Base-by-base conservation (phyloP, 2,888 invertebrate genomes). In the Lasioglossum vierecki region DNA sequence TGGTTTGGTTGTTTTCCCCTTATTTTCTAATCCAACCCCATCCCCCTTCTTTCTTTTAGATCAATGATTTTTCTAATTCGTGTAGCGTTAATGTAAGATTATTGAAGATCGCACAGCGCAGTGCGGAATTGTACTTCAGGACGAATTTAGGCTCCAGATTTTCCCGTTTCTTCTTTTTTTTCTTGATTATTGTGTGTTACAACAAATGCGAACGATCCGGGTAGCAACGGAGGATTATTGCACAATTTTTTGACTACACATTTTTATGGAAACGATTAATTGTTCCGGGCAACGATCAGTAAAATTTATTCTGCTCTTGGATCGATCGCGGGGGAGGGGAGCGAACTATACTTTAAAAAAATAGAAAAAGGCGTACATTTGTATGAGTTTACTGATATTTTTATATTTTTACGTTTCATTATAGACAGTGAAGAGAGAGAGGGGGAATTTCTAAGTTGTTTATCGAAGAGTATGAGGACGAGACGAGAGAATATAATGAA, bases 381-480 rank as follows among this genome's bases (percentile, higher is more conserved):
- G 46, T 83, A 78, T 57, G 15, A 73, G 68, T 81, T 82, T 68
- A 76, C 22, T 8, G 35, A 79, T 79, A 82, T 72, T 88, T 87
- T 80, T 83, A 70, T 57, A 79, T 85, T 80, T 87, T 80, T 87
- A 78, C 26, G 53, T 89, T 87, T 85, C 66, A 74, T 74, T 53
- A n/a, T 82, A 83, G 79, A 83, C 80, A 86, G 75, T 63, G 75
- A 63, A 44, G 22, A 4, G 68, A 49, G 57, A 80, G 35, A 35
- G 30, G 30, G 35, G 66, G 68, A 70, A 70, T 70, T 39, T 57
- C n/a, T 63, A 79, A 83, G 60, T 83, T 82, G 66, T 57, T 11
- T 82, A 76, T 84, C 49, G 85, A 70, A 82, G 70, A 63, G n/a
- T 49, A 63, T 49, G 22, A 26, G 71, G 30, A 70, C 46, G 35